Conservation (phyloP, 1,140 invertebrate species). For the Papilio machaon region DNA sequence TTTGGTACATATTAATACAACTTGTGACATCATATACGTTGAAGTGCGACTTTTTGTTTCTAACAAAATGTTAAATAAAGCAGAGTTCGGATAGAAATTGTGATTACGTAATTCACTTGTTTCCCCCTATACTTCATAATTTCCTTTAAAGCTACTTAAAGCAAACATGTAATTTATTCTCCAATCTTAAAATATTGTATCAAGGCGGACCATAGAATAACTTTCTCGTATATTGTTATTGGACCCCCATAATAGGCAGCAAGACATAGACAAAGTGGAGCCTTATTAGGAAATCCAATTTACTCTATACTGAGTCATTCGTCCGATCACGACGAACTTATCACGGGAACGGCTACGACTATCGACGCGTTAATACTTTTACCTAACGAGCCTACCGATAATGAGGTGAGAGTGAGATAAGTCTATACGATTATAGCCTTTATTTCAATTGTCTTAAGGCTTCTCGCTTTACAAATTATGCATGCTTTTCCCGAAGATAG, state of each 20-base stretch:
- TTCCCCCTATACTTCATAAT: neutral
- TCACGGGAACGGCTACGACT: neutral
- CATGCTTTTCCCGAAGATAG: constrained; percentile 7
- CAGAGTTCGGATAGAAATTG: neutral
- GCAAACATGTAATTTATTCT: constrained; percentile 17
- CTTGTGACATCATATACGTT: too few species aligned
- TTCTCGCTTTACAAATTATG: neutral
- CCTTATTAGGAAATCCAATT: constrained; percentile 40
- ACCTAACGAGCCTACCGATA: constrained; percentile 9
- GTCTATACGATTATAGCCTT: constrained; percentile 5
- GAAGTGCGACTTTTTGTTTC: too few species aligned
- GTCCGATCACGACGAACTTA: constrained; percentile 22
- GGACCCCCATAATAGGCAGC: constrained; percentile 23
- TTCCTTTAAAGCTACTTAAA: constrained; percentile 1
- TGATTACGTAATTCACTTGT: neutral
- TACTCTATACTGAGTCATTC: constrained; percentile 24
- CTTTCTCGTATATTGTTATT: constrained; percentile 34
- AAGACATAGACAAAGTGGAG: constrained; percentile 36
- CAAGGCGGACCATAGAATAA: constrained; percentile 17
- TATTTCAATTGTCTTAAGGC: constrained; percentile 19
- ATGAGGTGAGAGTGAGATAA: constrained; percentile 23
- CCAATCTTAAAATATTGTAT: constrained; percentile 26
- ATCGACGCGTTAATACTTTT: constrained; percentile 25
- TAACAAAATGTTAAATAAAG: neutral
- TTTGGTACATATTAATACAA: neutral